Base-by-base conservation (phyloP, 2,888 invertebrate species). In the Cotesia congregata region DNA sequence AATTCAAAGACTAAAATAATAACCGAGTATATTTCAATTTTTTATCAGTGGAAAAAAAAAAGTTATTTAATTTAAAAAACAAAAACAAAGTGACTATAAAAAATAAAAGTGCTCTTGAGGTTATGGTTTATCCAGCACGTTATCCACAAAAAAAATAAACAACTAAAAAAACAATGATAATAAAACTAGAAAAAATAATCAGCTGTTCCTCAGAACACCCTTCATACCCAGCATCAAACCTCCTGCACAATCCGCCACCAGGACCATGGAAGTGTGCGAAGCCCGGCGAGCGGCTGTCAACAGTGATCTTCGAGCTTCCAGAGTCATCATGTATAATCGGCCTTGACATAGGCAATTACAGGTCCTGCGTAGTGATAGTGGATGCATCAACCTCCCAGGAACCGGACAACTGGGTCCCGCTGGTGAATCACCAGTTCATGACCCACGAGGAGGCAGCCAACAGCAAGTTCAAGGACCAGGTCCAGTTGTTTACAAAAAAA, bases 151-250 rank as follows among this genome's bases (percentile, higher is more conserved):
- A 64, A 6, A 64, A 40, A 38, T 30, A 65, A 65, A 20, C 12
- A 20, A 65, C 2, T 65, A 30, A 30, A 38, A 65, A 20, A 12
- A 65, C 7, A 72, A 89, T 89, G 89, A 87, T 88, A 15, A 85
- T 89, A 38, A 87, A 88, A 82, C 77, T 89, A 1, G 74, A 81
- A 30, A 87, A 85, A 77, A 71, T 89, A 65, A 85, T 89, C 76
- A 86, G 83, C 50, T 89, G 86, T 77, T 86, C 88, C 0, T 88
- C 89, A 1, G 88, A 89, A 75, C 88, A 89, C 77, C 83, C 86
- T 1, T 80, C 79, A 0, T 87, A 86, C 81, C 89, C 87, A 41
- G 86, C 85, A 0, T 80, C 84, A 5, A 89, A 88, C 82, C 80
- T 89, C 15, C 79, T 89, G 0, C 83, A 86, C 65, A 80, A 83